phyloP scores from a whole-genome alignment of 2,888 invertebrate genomes.

The Caenorhabditis auriculariae region DNA sequence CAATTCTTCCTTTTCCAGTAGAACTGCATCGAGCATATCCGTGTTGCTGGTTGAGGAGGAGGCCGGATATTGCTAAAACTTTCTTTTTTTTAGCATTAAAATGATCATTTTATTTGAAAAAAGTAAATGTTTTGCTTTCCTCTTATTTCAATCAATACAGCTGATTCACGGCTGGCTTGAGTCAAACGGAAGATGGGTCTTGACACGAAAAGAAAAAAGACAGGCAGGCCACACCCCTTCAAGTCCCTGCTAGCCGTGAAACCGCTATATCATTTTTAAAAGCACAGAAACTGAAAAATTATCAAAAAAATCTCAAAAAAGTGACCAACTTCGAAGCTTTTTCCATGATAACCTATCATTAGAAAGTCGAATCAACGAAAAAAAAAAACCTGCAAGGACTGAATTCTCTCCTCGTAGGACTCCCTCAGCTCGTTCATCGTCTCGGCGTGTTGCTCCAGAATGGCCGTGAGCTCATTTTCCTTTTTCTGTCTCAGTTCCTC shows the following conservation, averaged over 20 bases:
- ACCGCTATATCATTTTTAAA: background rate
- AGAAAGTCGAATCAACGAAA: too few species aligned
- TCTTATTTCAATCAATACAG: background rate
- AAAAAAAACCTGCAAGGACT: slow-evolving; percentile 24
- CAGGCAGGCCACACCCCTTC: too few species aligned
- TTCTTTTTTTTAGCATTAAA: background rate
- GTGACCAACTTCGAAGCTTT: too few species aligned
- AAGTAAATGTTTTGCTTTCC: background rate
- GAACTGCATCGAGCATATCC: slow-evolving; percentile 34
- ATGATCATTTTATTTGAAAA: background rate
- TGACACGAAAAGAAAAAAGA: background rate
- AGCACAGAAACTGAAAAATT: background rate
- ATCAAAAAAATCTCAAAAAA: too few species aligned
- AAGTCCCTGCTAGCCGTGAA: too few species aligned
- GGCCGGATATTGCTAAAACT: slow-evolving; percentile 20
- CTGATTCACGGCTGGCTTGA: background rate
- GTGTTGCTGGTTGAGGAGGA: slow-evolving; percentile 34
- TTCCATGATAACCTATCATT: too few species aligned
- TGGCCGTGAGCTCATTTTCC: slow-evolving; percentile 30
- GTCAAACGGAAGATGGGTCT: background rate
- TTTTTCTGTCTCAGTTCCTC: slow-evolving; percentile 30
- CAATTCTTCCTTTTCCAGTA: slow-evolving; percentile 39
- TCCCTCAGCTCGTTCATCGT: slow-evolving; percentile 41
- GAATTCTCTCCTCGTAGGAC: slow-evolving; percentile 48
- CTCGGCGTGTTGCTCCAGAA: slow-evolving; percentile 36